Conservation (phyloP, 2,888 invertebrate genomes). For the Acanthosepion esculentum region DNA sequence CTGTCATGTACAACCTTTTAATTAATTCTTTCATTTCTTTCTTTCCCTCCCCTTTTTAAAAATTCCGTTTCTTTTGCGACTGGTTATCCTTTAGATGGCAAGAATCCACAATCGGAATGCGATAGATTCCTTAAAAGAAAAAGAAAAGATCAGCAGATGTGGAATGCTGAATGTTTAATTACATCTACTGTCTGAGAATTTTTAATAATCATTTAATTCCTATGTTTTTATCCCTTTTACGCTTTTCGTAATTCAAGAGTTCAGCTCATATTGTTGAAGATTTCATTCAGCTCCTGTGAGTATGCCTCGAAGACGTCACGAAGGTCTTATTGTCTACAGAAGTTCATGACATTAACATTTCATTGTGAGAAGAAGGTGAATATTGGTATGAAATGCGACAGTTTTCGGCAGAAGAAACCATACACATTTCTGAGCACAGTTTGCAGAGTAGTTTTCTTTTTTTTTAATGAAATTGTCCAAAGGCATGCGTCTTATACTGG, state of each 20-base stretch:
- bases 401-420: background rate
- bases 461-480: background rate
- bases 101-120: background rate
- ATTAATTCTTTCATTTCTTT: background rate
- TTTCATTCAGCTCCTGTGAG: background rate
- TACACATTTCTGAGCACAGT: background rate
- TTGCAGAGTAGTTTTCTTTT: background rate
- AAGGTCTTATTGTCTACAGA: background rate
- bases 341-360: background rate
- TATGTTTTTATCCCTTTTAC: background rate
- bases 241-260: background rate
- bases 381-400: background rate
- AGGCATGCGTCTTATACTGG: background rate
- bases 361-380: background rate
- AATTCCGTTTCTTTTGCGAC: background rate
- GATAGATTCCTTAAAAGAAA: background rate
- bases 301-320: background rate
- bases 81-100: background rate
- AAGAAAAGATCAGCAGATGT: background rate
- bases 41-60: background rate
- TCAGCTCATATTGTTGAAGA: background rate
- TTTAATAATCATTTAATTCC: background rate
- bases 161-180: background rate
- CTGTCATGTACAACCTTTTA: background rate
- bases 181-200: no score